A percentile compares a stretch with the other conserved stretches of the same genome.
Conservation (phyloP, 1,140 invertebrate species). For the Hormaphis cornu region DNA sequence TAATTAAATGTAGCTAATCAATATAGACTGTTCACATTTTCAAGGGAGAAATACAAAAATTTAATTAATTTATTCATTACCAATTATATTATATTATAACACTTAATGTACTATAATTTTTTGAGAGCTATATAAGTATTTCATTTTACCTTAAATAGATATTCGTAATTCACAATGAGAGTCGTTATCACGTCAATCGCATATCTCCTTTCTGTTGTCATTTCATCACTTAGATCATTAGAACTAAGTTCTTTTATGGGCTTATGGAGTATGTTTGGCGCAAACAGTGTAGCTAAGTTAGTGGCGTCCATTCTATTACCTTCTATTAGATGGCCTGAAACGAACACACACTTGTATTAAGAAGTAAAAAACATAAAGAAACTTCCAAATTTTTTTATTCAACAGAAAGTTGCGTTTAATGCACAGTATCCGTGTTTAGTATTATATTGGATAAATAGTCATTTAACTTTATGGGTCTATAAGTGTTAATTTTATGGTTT, state of each 20-base stretch:
- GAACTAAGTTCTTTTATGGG: slow-evolving; percentile 46
- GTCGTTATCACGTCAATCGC: slow-evolving; percentile 78
- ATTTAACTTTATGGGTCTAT: no score
- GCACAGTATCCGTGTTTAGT: no score
- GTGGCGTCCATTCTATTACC: slow-evolving; percentile 91
- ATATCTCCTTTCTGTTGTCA: slow-evolving; percentile 71
- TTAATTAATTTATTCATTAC: background rate
- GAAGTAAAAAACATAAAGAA: no score
- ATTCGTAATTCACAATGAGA: slow-evolving; percentile 68
- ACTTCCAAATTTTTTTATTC: no score
- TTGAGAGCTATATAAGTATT: background rate
- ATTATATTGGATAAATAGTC: no score
- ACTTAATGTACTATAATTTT: background rate
- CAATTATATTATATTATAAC: background rate
- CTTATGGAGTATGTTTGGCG: slow-evolving; percentile 82
- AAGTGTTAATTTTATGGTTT: no score
- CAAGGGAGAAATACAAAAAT: no score
- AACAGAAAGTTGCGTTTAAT: no score
- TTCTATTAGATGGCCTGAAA: slow-evolving; percentile 51
- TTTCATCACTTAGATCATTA: slow-evolving; percentile 52
- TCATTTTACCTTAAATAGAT: slow-evolving; percentile 54
- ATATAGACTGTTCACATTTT: no score
- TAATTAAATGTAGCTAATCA: no score
- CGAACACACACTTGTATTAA: background rate
- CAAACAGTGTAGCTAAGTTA: slow-evolving; percentile 85